Conservation (phyloP, 1,140 invertebrate genomes). For the Cotesia chilonis region DNA sequence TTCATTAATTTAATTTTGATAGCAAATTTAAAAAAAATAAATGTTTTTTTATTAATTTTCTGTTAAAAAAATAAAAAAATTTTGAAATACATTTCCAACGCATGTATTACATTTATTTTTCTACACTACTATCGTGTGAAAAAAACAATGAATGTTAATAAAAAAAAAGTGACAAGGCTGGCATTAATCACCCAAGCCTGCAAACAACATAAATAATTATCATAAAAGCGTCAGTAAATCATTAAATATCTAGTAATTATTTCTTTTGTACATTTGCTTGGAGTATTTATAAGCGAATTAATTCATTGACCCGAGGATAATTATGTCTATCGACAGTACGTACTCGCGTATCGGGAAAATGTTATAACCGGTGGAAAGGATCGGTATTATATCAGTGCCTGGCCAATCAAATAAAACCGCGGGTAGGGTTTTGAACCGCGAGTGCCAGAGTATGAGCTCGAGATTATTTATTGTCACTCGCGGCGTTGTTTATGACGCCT, state of each 20-base stretch:
- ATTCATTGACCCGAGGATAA: conserved; percentile 41
- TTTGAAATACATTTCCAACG: too few species aligned
- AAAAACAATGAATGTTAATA: background rate
- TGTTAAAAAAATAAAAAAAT: too few species aligned
- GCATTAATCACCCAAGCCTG: background rate
- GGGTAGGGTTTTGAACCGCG: conserved; percentile 45
- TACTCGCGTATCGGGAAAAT: too few species aligned
- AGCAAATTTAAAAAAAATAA: too few species aligned
- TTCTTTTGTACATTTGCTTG: background rate
- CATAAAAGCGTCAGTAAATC: conserved; percentile 1
- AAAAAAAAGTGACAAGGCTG: background rate
- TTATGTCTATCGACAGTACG: conserved; percentile 38
- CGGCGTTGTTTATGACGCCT: conserved; percentile 41
- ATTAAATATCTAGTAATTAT: conserved; percentile 11
- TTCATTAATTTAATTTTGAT: too few species aligned
- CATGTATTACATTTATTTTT: too few species aligned
- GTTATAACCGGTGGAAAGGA: too few species aligned
- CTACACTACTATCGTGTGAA: background rate
- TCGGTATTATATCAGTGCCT: too few species aligned
- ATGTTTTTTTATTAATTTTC: too few species aligned
- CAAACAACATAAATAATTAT: background rate
- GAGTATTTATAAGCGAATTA: conserved; percentile 22
- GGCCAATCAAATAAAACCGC: background rate
- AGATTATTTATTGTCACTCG: conserved; percentile 48
- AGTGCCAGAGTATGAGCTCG: conserved; percentile 41